These are phyloP conservation scores for Decapterus maruadsi DNA, from an alignment of 2,797 vertebrate species.

Conservation along the genomic window DNA sequence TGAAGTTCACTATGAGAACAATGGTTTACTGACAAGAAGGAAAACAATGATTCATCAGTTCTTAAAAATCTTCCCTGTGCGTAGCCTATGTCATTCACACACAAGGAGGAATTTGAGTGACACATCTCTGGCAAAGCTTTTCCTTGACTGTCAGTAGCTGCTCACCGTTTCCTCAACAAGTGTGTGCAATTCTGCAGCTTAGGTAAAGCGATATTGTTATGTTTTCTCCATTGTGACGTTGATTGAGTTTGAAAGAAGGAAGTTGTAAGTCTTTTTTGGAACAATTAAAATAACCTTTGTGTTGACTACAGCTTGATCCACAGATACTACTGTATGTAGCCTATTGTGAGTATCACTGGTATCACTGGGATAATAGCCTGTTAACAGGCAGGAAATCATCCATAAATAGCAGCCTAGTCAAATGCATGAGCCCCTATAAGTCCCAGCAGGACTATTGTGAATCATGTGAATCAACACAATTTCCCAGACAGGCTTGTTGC, in stretches of 20 bases:
- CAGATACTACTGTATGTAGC: not conserved
- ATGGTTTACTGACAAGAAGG: slow-evolving; percentile 28
- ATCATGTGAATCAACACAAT: too few relatives aligned
- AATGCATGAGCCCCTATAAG: not conserved
- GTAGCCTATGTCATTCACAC: not conserved
- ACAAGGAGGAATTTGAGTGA: not conserved
- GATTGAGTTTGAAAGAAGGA: not conserved
- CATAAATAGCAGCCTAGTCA: not conserved
- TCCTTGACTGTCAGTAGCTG: not conserved
- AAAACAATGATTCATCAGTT: not conserved
- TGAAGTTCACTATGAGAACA: slow-evolving; percentile 30
- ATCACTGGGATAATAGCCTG: too few relatives aligned
- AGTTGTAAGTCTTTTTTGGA: not conserved
- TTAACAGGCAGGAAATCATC: not conserved
- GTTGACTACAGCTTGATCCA: not conserved
- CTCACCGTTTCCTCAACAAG: not conserved
- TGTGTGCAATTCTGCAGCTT: not conserved
- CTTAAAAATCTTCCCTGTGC: not conserved
- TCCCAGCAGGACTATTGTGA: not conserved
- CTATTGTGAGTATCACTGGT: not conserved
- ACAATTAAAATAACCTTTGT: not conserved
- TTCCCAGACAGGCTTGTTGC: too few relatives aligned
- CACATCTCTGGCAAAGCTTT: not conserved
- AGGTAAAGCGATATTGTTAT: not conserved
- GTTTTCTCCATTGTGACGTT: not conserved